Evolutionary conservation across 2,888 invertebrate genomes (phyloP), one percentile per base, ranked within the genome.

Genomic region (Apamea anceps): DNA sequence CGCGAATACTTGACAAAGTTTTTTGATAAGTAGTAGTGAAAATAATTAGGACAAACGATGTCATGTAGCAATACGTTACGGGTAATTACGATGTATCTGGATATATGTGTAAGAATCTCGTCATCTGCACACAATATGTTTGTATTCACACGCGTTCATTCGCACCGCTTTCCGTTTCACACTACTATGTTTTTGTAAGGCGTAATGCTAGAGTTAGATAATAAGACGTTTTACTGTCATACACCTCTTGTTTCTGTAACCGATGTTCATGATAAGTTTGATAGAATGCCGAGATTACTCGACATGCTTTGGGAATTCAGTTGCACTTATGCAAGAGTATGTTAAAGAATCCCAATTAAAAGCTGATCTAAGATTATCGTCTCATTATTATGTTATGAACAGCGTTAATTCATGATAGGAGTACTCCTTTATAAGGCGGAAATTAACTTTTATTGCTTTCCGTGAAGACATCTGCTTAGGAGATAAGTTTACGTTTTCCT

Each of bases 141-240:
- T 81, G 90, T 84, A 87, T 91, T 96, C 96, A 90, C 96, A 96
- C 95, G 95, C 90, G 93, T 91, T 92, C 93, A 87, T 94, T 95
- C 92, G 93, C 94, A 94, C 91, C 91, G 93, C 95, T 95, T 95
- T 96, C 95, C 89, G 93, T 95, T 95, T 95, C 94, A 89, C 91
- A 89, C 90, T 90, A 89, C 88, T 80, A 87, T 77, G 86, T 90
- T 89, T 90, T 90, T 90, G 85, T 79, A 77, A 84, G 72, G 51
- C 72, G 74, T 73, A 87, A 87, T 87, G 75, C 85, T 84, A 65
- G 71, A 62, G 88, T 92, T 91, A 90, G 91, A 90, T 92, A 92
- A 92, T 87, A 84, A 75, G 82, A 75, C 71, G 81, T 82, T 85
- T 87, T 86, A 85, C 82, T 85, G 87, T 85, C 81, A 86, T 79